Evolutionary conservation across 1,140 invertebrate genomes (phyloP), one percentile per base, ranked within the genome.

Genomic region (Tetraneura akinire): DNA sequence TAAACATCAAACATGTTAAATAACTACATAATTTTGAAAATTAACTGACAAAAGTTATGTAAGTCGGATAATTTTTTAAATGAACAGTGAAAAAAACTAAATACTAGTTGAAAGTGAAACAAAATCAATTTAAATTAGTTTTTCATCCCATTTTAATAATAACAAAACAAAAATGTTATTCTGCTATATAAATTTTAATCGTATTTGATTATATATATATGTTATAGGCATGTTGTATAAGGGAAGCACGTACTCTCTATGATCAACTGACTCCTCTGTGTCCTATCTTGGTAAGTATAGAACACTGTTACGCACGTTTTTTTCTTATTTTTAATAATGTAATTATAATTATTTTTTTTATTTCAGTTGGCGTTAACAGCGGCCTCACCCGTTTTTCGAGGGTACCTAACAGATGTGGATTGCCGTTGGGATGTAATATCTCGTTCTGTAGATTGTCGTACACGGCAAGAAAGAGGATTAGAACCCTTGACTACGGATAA

Each of bases 361-460:
- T 55, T 81, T 60, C 83, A 96, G 93, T 87, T 99, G 85, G 96
- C 98, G 18, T 85, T 99, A 82, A 98, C 95, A 53, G 98, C 98
- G 45, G 96, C 97, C 1, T 96, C 96, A 55, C 98, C 98, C 1
- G 89, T 98, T 70, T 95, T 95, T 86, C 90, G 97, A 66, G 97
- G 97, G 5, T 94, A 93, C 86, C 85, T 99, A 66, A 93, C 96
- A 0, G 97, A 99, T 85, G 92, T 94, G 26, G 98, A 99, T 87
- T 98, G 96, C 84, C 91, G 98, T 60, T 99, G 97, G 97, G 93
- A 94, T 85, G 92, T 99, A 16, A 98, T 99, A 84, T 91, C 96
- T 47, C 92, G 91, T 55, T 96, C 96, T 29, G 81, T 82, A n/a
- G 98, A 99, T 88, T 98, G 97, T 85, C 90, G 98, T 82, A 99